A percentile compares a stretch with the other conserved stretches of the same genome.
Conservation (phyloP, 2,797 vertebrate species). For the Leptoclinus maculatus region DNA sequence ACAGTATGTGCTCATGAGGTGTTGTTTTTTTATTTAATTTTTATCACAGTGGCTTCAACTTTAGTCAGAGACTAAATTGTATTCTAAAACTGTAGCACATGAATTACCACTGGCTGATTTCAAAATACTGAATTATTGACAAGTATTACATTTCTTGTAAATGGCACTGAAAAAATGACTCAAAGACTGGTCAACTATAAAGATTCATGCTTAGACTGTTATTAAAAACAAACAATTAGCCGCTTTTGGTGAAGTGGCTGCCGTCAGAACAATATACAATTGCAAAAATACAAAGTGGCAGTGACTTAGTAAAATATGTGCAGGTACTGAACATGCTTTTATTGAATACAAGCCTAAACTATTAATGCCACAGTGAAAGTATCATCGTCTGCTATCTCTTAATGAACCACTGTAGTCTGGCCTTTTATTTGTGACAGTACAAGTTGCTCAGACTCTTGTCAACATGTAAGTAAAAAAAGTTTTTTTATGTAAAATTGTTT, state of each 20-base stretch:
- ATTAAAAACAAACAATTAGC: slow-evolving; percentile 62
- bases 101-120: slow-evolving; percentile 76
- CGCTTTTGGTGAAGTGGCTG: slow-evolving; percentile 70
- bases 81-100: slow-evolving; percentile 71
- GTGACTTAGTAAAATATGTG: slow-evolving; percentile 58
- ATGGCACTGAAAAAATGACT: slow-evolving; percentile 59
- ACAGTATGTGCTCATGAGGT: slow-evolving; percentile 51
- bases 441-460: slow-evolving; percentile 73
- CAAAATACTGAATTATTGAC: slow-evolving; percentile 44
- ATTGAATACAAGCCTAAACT: slow-evolving; percentile 66
- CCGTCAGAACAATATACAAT: slow-evolving; percentile 65
- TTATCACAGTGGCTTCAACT: slow-evolving; percentile 58
- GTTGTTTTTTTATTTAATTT: slow-evolving; percentile 26
- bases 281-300: slow-evolving; percentile 58
- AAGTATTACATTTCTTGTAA: slow-evolving; percentile 63
- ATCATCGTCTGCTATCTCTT: slow-evolving; percentile 60
- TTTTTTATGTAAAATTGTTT: slow-evolving; percentile 82
- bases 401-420: slow-evolving; percentile 76
- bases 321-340: slow-evolving; percentile 64
- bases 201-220: slow-evolving; percentile 76
- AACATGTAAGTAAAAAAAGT: slow-evolving; percentile 69
- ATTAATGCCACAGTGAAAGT: slow-evolving; percentile 67
- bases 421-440: slow-evolving; percentile 73
- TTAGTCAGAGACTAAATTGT: slow-evolving; percentile 64
- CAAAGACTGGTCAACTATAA: slow-evolving; percentile 54